These are phyloP conservation scores for Salarias fasciatus DNA, from an alignment of 2,797 vertebrate genomes.

Conservation along the genomic window DNA sequence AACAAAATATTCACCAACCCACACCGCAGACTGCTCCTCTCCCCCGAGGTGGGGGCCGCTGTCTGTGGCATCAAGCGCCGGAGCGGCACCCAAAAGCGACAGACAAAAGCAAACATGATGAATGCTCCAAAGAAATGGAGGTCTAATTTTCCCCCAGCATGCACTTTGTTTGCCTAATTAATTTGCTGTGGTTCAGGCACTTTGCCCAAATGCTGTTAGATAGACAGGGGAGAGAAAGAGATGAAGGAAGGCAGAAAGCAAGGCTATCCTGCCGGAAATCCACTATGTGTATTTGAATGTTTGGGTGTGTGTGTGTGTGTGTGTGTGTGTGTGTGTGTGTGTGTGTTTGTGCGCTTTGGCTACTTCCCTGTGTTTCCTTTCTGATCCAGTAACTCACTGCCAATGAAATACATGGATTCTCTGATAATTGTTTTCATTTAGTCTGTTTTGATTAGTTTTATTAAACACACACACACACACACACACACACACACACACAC, in stretches of 20 bases:
- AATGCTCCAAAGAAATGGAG: slow-evolving; percentile 61
- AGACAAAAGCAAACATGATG: slow-evolving; percentile 59
- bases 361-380: slow-evolving; percentile 27
- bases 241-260: not conserved
- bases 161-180: slow-evolving; percentile 78
- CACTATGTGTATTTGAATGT: slow-evolving; percentile 30
- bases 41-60: slow-evolving; percentile 29
- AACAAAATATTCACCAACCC: slow-evolving; percentile 53
- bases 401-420: slow-evolving; percentile 33
- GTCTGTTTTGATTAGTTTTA: slow-evolving; percentile 22
- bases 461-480: slow-evolving; percentile 4
- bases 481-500: too few relatives aligned
- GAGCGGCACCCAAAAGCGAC: slow-evolving; percentile 31
- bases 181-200: slow-evolving; percentile 71
- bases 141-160: slow-evolving; percentile 66
- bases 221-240: slow-evolving; percentile 19
- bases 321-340: slow-evolving; percentile 2
- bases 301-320: slow-evolving; percentile 1
- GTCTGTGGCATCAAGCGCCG: slow-evolving; percentile 45
- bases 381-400: slow-evolving; percentile 40
- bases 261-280: not conserved
- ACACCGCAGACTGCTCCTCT: slow-evolving; percentile 29
- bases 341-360: not conserved
- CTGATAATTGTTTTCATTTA: slow-evolving; percentile 24
- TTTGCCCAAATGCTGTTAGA: slow-evolving; percentile 57